Percentiles rank a stretch among this genome's conserved stretches.
phyloP scores from a whole-genome alignment of 2,888 invertebrate genomes.

The Leptura quadrifasciata region DNA sequence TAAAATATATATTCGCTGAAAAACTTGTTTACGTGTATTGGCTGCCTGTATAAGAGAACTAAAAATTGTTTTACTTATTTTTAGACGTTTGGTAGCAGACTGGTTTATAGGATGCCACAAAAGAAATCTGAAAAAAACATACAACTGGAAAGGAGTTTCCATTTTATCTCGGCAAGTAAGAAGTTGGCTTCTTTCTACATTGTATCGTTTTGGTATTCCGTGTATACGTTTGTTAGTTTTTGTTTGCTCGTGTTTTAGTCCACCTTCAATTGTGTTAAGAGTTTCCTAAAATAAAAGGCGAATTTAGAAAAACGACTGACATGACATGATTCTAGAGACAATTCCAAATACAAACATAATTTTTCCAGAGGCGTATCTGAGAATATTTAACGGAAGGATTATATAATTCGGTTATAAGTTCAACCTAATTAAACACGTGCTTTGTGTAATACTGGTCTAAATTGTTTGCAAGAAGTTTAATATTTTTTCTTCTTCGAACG shows the following conservation, averaged over 20 bases:
- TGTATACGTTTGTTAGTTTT: conserved; percentile 27
- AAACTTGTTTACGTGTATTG: background rate
- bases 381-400: background rate
- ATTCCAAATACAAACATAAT: background rate
- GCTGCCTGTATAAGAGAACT: background rate
- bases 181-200: conserved; percentile 25
- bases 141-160: conserved; percentile 5
- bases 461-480: too few species aligned
- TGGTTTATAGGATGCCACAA: background rate
- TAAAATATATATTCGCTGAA: background rate
- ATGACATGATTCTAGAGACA: conserved; percentile 50
- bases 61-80: background rate
- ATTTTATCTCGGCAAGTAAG: background rate
- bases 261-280: conserved; percentile 27
- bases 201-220: conserved; percentile 24
- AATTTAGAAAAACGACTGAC: conserved; percentile 49
- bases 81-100: background rate
- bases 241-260: conserved; percentile 21
- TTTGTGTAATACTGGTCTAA: too few species aligned
- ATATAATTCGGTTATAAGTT: too few species aligned
- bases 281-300: conserved; percentile 40
- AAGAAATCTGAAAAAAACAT: background rate
- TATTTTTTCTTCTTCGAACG: too few species aligned
- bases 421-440: too few species aligned
- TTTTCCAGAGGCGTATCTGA: conserved; percentile 6